Evolutionary conservation across 1,140 invertebrate genomes (phyloP), one percentile per base, ranked within the genome.

Genomic region (Neuroterus valhalla): DNA sequence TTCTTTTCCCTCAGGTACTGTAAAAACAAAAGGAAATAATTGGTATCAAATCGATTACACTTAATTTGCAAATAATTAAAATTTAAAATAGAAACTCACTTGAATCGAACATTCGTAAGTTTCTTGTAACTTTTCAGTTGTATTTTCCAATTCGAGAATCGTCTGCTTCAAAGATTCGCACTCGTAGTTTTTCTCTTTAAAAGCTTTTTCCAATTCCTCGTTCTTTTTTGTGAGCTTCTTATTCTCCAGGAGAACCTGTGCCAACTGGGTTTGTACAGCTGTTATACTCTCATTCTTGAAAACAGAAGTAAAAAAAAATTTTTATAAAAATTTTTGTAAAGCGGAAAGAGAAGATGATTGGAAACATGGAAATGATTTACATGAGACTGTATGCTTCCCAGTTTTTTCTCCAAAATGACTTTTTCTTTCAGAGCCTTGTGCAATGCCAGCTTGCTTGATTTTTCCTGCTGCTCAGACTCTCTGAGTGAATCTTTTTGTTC

Each of bases 391-490:
- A 71, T 21, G 4, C 73, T 50, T 52, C 77, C 48, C 4, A 79
- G 23, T 75, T 81, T 75, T 69, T 76, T 78, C 31, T 75, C n/a
- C 12, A 78, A 44, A 15, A 19, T 3, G 6, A 46, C 68, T 3
- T 70, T 26, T 38, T 77, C 74, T 70, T 81, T 83, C 42, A 81
- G 73, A 21, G 72, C 17, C 68, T 74, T 81, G 31, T 74, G 70
- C 19, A 81, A 55, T n/a, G 71, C 48, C 14, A 46, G 45, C 68
- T 74, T 81, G 55, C 62, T 71, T 15, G 23, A 44, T 43, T 75
- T 66, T 46, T 81, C 78, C 6, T 72, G 71, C 44, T 74, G 11
- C 17, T 80, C 70, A 8, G 50, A 42, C 2, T 73, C 71, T 23
- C 21, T 12, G 5, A 83, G 38, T 11, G 74, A 11, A 45, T 82